Evolutionary conservation across 2,797 vertebrate genomes (phyloP).

Genomic region (Neosilurus hyrtlii): DNA sequence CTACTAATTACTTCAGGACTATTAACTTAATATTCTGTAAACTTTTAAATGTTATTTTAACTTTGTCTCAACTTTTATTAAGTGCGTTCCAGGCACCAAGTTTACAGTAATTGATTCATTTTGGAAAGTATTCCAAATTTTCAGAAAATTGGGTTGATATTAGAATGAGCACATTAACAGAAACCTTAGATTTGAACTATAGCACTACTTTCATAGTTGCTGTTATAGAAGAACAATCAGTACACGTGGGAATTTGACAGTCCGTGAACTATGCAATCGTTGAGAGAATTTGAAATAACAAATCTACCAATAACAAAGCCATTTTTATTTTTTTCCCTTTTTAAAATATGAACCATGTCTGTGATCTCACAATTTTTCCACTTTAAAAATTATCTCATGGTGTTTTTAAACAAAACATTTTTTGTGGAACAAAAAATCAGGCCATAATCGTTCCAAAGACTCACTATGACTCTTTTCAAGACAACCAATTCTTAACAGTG

Average conservation of each 20-base stretch:
- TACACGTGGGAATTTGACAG: neutral
- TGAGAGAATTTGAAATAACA: neutral
- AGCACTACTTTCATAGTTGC: neutral
- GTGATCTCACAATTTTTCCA: neutral
- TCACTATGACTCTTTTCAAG: too few relatives aligned
- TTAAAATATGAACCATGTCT: neutral
- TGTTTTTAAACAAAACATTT: neutral
- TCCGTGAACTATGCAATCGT: neutral
- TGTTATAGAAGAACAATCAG: neutral
- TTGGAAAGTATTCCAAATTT: too few relatives aligned
- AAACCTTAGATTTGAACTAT: too few relatives aligned
- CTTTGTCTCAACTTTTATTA: too few relatives aligned
- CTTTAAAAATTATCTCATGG: neutral
- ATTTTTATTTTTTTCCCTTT: neutral
- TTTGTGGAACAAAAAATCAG: neutral
- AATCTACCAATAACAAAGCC: neutral
- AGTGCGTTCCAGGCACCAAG: too few relatives aligned
- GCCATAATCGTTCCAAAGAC: neutral
- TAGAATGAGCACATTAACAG: neutral
- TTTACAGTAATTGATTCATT: too few relatives aligned
- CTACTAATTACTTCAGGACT: too few relatives aligned
- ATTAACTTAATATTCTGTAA: too few relatives aligned
- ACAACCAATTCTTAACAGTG: neutral
- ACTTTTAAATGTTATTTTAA: too few relatives aligned
- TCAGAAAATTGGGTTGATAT: neutral